Base-by-base conservation (phyloP, 2,888 invertebrate species). In the Orchesellides sinensis region DNA sequence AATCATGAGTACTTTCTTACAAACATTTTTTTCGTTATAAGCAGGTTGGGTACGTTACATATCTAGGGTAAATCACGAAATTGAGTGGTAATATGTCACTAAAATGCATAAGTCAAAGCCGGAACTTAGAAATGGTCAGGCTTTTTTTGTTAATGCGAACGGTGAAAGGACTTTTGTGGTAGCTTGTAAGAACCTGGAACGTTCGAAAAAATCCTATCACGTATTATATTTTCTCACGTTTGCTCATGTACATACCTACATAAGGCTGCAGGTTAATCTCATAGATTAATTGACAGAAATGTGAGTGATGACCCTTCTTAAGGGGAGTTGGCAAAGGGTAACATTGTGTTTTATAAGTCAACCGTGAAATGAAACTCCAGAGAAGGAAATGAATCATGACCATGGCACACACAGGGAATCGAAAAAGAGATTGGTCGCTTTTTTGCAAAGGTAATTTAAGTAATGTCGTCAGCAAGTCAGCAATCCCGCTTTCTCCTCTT, bases 371-470 rank as follows among this genome's bases (percentile, higher is more conserved):
- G 72, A 72, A 79, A 79, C 45, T 45, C 79, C 65, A 52, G 17
- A 14, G 65, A 19, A 72, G 72, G 79, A 79, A 79, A 79, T 79
- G 79, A 79, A 79, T 72, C 72, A 79, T 72, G 79, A 65, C 79
- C 72, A 59, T 25, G n/a, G 12, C 35, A 56, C 49, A 10, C n/a
- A n/a, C n/a, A 45, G 56, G 27, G 29, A 61, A 63, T 14, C 19
- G 40, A 40, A 21, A 68, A 72, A 68, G 23, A 2, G 40, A 23
- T 14, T 40, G 14, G 10, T 40, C 14, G 40, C 40, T 40, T 40
- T 40, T 40, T 40, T 40, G 2, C 40, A 40, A n/a, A n/a, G 40
- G 40, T 40, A 14, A 14, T n/a, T 40, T 40, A 14, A 40, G 10
- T 40, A 14, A 40, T 40, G n/a, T 40, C 40, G 40, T 5, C n/a